Evolutionary conservation across 2,888 invertebrate species (phyloP).

Genomic region (Argyra leucocephala): DNA sequence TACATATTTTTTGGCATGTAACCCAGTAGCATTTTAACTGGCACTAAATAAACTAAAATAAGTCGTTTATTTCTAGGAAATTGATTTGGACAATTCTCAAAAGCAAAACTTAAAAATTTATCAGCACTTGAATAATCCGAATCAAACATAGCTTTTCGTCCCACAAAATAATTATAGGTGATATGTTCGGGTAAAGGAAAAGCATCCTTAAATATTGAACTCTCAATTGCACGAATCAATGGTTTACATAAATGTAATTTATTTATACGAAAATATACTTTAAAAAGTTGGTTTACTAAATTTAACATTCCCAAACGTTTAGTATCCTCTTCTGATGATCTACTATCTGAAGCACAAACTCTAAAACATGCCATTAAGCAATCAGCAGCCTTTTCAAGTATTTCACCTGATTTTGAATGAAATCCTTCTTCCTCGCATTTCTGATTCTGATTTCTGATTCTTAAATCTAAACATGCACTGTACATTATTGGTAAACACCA

Average conservation of each 20-base stretch:
- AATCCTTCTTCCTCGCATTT: constrained; percentile 58
- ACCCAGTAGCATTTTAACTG: constrained; percentile 94
- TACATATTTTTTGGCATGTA: constrained; percentile 79
- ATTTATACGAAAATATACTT: constrained; percentile 85
- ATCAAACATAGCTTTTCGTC: constrained; percentile 97
- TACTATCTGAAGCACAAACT: constrained; percentile 88
- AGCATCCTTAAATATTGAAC: constrained; percentile 76
- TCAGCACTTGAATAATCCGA: constrained; percentile 91
- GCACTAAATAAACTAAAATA: constrained; percentile 89
- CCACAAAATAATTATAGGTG: constrained; percentile 94
- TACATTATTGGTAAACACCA: constrained; percentile 96
- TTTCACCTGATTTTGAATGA: constrained; percentile 45
- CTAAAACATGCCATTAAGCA: constrained; percentile 86
- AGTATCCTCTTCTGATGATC: constrained; percentile 76
- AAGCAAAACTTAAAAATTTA: constrained; percentile 84
- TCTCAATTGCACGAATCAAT: constrained; percentile 90
- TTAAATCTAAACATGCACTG: constrained; percentile 75
- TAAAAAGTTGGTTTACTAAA: constrained; percentile 93
- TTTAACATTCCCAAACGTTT: constrained; percentile 94
- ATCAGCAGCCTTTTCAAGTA: constrained; percentile 85
- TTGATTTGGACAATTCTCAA: constrained; percentile 74
- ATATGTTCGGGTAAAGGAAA: constrained; percentile 89
- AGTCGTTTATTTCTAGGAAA: constrained; percentile 78
- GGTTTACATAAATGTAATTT: constrained; percentile 86
- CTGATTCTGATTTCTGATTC: constrained; percentile 71